A percentile compares a stretch with the other conserved stretches of the same genome.
These are phyloP conservation scores for Syndactyla subalaris DNA, from an alignment of 2,797 vertebrate species.

Conservation along the genomic window DNA sequence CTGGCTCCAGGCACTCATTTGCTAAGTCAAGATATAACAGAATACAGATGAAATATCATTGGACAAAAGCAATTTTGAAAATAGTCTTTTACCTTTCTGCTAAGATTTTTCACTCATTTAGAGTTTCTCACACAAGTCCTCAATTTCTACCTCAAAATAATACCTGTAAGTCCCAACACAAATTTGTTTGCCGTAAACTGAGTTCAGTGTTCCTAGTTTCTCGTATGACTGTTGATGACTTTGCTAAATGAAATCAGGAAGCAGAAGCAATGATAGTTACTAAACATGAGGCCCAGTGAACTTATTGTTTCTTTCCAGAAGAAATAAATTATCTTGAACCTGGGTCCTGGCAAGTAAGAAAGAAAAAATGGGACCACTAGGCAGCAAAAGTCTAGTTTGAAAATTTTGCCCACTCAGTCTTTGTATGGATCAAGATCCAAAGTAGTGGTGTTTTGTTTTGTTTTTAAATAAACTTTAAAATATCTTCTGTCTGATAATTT, in stretches of 20 bases:
- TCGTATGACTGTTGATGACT: background rate
- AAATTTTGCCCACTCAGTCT: background rate
- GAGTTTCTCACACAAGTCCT: background rate
- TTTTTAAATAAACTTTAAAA: background rate
- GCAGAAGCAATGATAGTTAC: background rate
- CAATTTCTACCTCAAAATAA: background rate
- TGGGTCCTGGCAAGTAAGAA: background rate
- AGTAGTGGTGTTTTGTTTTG: background rate
- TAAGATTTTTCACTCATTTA: background rate
- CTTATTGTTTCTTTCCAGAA: background rate
- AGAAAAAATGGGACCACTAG: background rate
- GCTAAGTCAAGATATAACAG: background rate
- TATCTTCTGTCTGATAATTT: background rate
- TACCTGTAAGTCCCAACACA: background rate
- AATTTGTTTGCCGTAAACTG: background rate
- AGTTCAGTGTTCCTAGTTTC: background rate
- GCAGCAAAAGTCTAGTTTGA: background rate
- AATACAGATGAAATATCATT: background rate
- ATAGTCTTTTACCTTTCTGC: background rate
- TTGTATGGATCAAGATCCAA: background rate
- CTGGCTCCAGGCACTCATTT: background rate
- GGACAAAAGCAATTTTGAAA: background rate
- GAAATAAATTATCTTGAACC: background rate
- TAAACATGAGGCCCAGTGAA: background rate
- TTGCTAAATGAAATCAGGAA: constrained; percentile 32